Base-by-base conservation (phyloP, 2,113 vertebrate species). In the Xiphophorus couchianus region DNA sequence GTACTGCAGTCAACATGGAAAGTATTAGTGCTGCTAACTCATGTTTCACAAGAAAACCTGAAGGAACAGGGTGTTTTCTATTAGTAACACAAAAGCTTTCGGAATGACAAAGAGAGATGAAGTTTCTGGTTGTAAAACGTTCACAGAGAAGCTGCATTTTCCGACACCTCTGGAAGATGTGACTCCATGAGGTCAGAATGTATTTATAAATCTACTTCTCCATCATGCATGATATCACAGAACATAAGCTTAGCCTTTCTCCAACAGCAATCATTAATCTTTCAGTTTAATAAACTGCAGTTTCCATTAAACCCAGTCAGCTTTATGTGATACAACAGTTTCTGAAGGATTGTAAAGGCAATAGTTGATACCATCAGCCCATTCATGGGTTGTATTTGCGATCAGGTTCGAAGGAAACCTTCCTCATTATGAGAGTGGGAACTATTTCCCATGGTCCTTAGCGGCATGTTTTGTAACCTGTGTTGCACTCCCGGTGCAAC, bases 281-380 rank as follows among this genome's bases (percentile, higher is more conserved):
- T 73, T 8, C 9, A 60, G 78, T 77, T 70, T 83, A 71, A 84
- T 80, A 74, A 11, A 48, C 44, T 35, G 2, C 10, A 37, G 35
- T 37, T 37, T 37, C 35, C 35, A 37, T 37, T 37, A 11, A 11
- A 37, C 35, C 10, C 35, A 37, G 35, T 37, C 10, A 11, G 35
- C 35, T 37, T 37, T 3, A 11, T 37, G 35, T 37, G 35, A 37
- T 37, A 11, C 10, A 37, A 37, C 10, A 37, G 31, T 7, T 33
- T 7, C 31, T 33, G 31, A 7, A 33, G 35, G 35, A 37, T 37
- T 37, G 35, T 37, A 37, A 37, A 62, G 35, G 19, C 15, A 69
- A n/a, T 48, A 17, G 8, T 9, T 15, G 29, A 51, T 30, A 22
- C 5, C 27, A 17, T 73, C 42, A 6, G 19, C 5, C 28, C 48